Evolutionary conservation across 2,113 vertebrate genomes (phyloP).

Genomic region (Isurus oxyrinchus): DNA sequence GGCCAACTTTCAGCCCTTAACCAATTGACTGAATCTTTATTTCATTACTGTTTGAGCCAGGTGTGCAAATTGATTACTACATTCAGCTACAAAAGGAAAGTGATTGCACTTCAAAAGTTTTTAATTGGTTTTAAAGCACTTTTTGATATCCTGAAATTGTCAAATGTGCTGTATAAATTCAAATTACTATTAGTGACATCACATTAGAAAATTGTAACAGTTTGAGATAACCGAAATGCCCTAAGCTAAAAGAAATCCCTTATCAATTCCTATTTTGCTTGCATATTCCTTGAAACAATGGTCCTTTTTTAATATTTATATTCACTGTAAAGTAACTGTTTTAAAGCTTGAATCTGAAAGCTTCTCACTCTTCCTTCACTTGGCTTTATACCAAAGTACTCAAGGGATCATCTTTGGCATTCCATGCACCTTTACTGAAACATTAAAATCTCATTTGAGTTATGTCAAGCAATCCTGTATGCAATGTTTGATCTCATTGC

Average conservation of each 20-base stretch:
- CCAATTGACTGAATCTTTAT: neutral
- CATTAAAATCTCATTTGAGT: constrained; percentile 3
- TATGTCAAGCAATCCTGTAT: neutral
- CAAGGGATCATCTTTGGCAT: neutral
- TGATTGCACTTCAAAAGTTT: neutral
- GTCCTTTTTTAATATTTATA: neutral
- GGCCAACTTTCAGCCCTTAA: neutral
- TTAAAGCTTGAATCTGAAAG: neutral
- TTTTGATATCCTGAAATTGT: neutral
- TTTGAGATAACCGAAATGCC: neutral
- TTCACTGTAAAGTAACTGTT: neutral
- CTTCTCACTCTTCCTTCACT: neutral
- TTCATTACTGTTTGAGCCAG: neutral
- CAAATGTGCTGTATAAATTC: neutral
- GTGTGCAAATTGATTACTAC: neutral
- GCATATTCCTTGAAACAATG: neutral
- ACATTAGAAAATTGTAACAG: neutral
- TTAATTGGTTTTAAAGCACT: neutral
- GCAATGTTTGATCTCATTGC: neutral
- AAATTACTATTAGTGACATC: neutral
- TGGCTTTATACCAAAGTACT: neutral
- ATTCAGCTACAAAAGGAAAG: neutral
- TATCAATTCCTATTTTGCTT: neutral
- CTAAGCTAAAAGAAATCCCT: neutral
- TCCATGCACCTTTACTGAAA: neutral